Evolutionary conservation across 2,888 invertebrate species (phyloP).

Genomic region (Noctua fimbriata): DNA sequence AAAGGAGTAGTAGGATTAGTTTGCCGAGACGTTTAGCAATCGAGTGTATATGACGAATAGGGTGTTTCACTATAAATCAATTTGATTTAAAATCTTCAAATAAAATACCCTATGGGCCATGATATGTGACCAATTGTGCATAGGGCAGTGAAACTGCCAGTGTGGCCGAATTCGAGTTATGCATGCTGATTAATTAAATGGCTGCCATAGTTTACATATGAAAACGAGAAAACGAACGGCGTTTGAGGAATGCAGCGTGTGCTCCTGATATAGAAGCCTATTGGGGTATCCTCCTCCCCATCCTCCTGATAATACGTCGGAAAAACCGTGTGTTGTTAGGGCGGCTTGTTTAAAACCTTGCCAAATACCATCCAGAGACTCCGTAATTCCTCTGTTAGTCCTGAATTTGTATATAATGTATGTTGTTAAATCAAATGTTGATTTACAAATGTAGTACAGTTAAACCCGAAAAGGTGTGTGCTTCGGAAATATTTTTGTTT

Average conservation of each 20-base stretch:
- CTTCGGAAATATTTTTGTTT: neutral
- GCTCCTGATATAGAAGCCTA: conserved; percentile 36
- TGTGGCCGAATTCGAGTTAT: conserved; percentile 42
- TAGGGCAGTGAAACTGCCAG: conserved; percentile 25
- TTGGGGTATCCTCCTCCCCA: conserved; percentile 8
- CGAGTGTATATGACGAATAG: neutral
- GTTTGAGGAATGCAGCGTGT: conserved; percentile 35
- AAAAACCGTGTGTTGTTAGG: conserved; percentile 24
- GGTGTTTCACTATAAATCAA: conserved; percentile 7
- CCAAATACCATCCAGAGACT: conserved; percentile 18
- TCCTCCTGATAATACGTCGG: conserved; percentile 35
- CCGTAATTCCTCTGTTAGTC: conserved; percentile 20
- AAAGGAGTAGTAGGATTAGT: neutral
- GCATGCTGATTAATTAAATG: conserved; percentile 33
- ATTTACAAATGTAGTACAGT: conserved; percentile 11
- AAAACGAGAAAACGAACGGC: conserved; percentile 15
- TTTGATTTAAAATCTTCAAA: neutral
- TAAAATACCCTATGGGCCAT: conserved; percentile 2
- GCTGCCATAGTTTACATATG: conserved; percentile 23
- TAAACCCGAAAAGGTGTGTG: neutral
- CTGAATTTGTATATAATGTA: conserved; percentile 48
- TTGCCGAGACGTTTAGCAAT: conserved; percentile 2
- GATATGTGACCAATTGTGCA: conserved; percentile 51
- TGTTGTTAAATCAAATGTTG: conserved; percentile 29
- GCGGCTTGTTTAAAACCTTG: conserved; percentile 44